Base-by-base conservation (phyloP, 2,888 invertebrate species). In the Pogonocherus hispidulus region DNA sequence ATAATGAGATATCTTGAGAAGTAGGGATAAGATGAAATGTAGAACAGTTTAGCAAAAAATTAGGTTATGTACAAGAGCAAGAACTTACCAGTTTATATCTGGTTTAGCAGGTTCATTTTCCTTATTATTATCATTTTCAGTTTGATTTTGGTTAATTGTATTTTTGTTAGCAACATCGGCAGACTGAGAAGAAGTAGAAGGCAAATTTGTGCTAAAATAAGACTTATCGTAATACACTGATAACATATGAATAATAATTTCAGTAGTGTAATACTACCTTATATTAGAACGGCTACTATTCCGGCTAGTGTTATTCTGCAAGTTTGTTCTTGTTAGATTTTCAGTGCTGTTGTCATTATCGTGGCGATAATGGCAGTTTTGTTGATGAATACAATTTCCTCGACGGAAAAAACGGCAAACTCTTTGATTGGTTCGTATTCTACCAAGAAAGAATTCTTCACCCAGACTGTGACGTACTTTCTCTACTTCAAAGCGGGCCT, bases 331-430 rank as follows among this genome's bases (percentile, higher is more conserved):
- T 52, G 74, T 54, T 16, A 55, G 27, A 46, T 55, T 60, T 54
- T 32, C 37, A 47, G 16, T 18, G 23, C 32, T 51, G 49, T 54
- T 67, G 35, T 68, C 67, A 55, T 69, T 69, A 69, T 78, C 81
- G 63, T 80, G 80, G 52, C 75, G 74, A 72, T 78, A 81, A 49
- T 75, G 76, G 64, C 81, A 81, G 66, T 76, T 78, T 35, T 78
- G 76, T 63, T 76, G 76, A 56, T 79, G 79, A 22, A 76, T 75
- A 55, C 81, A 81, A 56, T 76, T 75, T 20, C 81, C 80, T 54
- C 77, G 66, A 27, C 71, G 64, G 67, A 72, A 79, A 69, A 75
- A 80, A 56, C 79, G 77, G 60, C 81, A 81, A 19, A 76, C 64
- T 64, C 73, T 78, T 69, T 72, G 71, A 56, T 70, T 72, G 55